phyloP scores from a whole-genome alignment of 2,888 invertebrate species.

The Proisotoma minuta region DNA sequence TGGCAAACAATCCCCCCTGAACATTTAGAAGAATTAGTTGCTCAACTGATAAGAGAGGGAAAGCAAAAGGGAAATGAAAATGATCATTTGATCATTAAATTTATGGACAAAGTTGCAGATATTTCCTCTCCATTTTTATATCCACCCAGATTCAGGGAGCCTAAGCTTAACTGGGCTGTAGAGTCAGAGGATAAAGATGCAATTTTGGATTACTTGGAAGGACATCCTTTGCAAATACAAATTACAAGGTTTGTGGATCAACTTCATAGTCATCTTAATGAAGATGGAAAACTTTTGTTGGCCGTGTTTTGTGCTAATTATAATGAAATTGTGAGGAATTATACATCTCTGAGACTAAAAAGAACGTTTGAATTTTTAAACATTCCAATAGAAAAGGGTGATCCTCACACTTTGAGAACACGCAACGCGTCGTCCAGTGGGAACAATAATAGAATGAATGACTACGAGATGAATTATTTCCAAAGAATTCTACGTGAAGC shows the following conservation, averaged over 20 bases:
- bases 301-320: slow-evolving; percentile 10
- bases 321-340: slow-evolving; percentile 14
- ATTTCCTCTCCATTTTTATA: slow-evolving; percentile 7
- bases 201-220: too few species aligned
- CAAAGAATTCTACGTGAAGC: not conserved
- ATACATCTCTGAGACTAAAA: slow-evolving; percentile 11
- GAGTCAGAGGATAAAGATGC: too few species aligned
- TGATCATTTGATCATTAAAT: too few species aligned
- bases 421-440: not conserved
- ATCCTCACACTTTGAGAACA: not conserved
- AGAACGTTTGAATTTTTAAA: slow-evolving; percentile 11
- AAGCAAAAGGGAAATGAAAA: too few species aligned
- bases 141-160: not conserved
- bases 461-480: not conserved
- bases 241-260: not conserved
- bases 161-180: slow-evolving; percentile 10
- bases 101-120: too few species aligned
- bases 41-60: too few species aligned
- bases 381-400: slow-evolving; percentile 4
- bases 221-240: not conserved
- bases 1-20: slow-evolving; percentile 4
- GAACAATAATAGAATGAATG: not conserved
- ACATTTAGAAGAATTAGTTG: not conserved
- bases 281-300: not conserved
- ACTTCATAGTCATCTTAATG: not conserved